Conservation (phyloP, 2,113 vertebrate species). For the Campylomormyrus numenius region DNA sequence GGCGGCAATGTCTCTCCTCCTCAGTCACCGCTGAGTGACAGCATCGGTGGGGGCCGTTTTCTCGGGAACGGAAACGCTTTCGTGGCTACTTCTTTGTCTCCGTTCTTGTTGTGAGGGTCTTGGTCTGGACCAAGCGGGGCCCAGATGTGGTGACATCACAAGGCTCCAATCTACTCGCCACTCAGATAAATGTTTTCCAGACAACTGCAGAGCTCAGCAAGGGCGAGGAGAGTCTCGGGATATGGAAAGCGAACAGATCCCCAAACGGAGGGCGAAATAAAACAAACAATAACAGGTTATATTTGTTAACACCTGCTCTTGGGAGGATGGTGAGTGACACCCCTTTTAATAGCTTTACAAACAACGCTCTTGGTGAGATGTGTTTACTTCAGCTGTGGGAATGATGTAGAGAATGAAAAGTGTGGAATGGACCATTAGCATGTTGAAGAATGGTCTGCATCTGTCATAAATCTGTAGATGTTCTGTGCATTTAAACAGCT, state of each 20-base stretch:
- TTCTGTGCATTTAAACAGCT: not conserved
- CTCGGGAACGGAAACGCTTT: not conserved
- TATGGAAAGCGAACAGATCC: not conserved
- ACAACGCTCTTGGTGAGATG: not conserved
- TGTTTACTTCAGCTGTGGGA: not conserved
- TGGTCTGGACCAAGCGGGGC: slow-evolving; percentile 32
- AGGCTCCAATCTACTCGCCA: slow-evolving; percentile 23
- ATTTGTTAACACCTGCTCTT: not conserved
- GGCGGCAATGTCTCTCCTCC: not conserved
- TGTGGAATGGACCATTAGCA: not conserved
- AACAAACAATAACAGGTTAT: not conserved
- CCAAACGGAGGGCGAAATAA: not conserved
- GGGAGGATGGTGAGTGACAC: not conserved
- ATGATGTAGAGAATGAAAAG: not conserved
- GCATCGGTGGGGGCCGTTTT: not conserved
- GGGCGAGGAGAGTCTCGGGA: not conserved
- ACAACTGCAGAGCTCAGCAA: slow-evolving; percentile 41
- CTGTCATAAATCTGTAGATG: not conserved
- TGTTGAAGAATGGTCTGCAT: not conserved
- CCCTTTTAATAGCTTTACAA: not conserved
- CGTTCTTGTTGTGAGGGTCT: slow-evolving; percentile 34
- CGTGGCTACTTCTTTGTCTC: not conserved
- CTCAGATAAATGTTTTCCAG: slow-evolving; percentile 34
- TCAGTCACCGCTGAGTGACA: not conserved
- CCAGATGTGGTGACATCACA: slow-evolving; percentile 27